Percentiles rank a stretch among this genome's conserved stretches.
phyloP scores from a whole-genome alignment of 2,113 vertebrate species.

The Macquaria ambigua region DNA sequence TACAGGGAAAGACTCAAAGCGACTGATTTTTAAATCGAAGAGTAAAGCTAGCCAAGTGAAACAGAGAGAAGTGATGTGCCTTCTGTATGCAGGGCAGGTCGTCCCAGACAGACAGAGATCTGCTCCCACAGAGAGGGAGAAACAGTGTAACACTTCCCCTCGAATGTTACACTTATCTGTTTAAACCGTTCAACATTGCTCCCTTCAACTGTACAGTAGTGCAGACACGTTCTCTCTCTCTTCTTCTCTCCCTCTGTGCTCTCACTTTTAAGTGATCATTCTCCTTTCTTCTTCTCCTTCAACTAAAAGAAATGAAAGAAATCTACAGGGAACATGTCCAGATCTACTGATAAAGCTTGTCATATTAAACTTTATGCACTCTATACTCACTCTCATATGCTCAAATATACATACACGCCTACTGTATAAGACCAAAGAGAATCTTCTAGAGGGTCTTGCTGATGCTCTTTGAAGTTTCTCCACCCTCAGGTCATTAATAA shows the following conservation, averaged over 20 bases:
- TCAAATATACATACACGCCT: conserved; percentile 16
- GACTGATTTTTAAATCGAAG: background rate
- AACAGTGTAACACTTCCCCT: background rate
- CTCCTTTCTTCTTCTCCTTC: conserved; percentile 6
- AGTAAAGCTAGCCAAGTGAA: conserved; percentile 14
- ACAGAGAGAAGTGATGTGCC: background rate
- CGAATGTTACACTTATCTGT: conserved; percentile 18
- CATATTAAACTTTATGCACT: conserved; percentile 28
- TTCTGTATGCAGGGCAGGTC: conserved; percentile 51
- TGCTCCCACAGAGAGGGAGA: conserved; percentile 27
- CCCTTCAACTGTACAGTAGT: background rate
- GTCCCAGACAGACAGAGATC: background rate
- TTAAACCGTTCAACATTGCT: conserved; percentile 19
- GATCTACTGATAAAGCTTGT: conserved; percentile 22
- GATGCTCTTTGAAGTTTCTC: conserved; percentile 65
- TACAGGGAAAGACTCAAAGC: conserved; percentile 5
- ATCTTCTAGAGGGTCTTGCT: conserved; percentile 40
- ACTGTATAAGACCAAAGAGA: conserved; percentile 50
- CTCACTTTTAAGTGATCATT: conserved; percentile 6
- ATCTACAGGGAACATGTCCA: conserved; percentile 24
- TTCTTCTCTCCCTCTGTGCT: background rate
- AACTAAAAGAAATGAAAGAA: conserved; percentile 29
- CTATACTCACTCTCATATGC: background rate
- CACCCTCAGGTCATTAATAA: conserved; percentile 57
- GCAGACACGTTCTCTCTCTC: background rate